Percentiles rank a stretch among this genome's conserved stretches.
These are phyloP conservation scores for Heliconius aoede DNA, from an alignment of 2,888 invertebrate genomes.

Conservation along the genomic window DNA sequence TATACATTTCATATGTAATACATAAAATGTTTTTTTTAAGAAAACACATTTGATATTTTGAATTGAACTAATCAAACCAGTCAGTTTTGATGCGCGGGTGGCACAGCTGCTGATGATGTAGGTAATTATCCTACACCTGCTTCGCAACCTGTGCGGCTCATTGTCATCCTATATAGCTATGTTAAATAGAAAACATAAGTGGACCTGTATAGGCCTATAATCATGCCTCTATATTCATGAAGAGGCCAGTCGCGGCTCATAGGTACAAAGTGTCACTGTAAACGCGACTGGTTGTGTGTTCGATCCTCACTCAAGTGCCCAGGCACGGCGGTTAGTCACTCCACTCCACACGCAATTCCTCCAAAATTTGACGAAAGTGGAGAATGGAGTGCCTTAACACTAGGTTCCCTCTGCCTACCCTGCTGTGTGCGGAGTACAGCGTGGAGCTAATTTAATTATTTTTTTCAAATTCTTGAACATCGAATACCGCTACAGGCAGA, in stretches of 20 bases:
- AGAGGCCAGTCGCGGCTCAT: no score
- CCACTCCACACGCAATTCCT: no score
- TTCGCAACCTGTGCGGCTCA: slow-evolving; percentile 41
- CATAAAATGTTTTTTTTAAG: slow-evolving; percentile 10
- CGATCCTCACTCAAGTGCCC: no score
- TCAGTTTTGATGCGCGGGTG: slow-evolving; percentile 55
- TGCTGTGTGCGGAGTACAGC: no score
- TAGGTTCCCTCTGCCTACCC: no score
- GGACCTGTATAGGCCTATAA: slow-evolving; percentile 10
- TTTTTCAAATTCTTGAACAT: neutral
- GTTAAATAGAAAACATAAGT: slow-evolving; percentile 25
- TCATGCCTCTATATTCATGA: neutral
- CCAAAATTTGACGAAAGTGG: no score
- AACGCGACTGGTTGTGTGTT: no score
- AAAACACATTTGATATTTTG: slow-evolving; percentile 8
- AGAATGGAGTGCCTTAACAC: no score
- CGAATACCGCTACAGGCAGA: neutral
- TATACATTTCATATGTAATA: neutral
- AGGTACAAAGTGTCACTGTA: no score
- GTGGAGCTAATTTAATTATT: neutral
- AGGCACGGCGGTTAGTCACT: no score
- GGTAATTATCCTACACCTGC: slow-evolving; percentile 72
- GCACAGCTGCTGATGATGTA: slow-evolving; percentile 68
- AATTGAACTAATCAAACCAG: slow-evolving; percentile 39
- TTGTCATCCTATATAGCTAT: slow-evolving; percentile 38